Base-by-base conservation (phyloP, 2,113 vertebrate genomes). In the Ciconia boyciana region DNA sequence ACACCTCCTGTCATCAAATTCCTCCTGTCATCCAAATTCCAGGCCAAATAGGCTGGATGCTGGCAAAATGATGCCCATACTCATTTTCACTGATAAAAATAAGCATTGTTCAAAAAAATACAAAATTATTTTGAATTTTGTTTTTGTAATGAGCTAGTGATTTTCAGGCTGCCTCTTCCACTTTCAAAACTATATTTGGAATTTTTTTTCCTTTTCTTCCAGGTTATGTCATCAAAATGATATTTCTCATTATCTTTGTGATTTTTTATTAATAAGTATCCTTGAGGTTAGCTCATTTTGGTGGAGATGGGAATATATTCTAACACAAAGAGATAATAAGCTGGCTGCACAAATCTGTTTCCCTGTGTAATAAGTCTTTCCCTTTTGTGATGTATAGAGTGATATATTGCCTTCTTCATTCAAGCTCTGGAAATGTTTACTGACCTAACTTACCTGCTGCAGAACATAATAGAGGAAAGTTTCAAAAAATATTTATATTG, bases 401-500 rank as follows among this genome's bases (percentile, higher is more conserved):
- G 28, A 71, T 76, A 43, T 52, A 55, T 65, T 61, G 14, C 29
- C 32, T 9, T 71, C 44, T 74, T 60, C 75, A 77, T 83, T 57
- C 41, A 75, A 49, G 13, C 10, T 68, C 44, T 87, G 54, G 54
- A 80, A 85, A n/a, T 83, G 34, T 82, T 89, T 84, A 66, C 48
- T 87, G 43, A 71, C 32, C 44, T 86, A 62, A 70, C 54, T 66
- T 93, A 78, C 49, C 43, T 94, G 28, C 32, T 93, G 36, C 32
- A 91, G 36, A 90, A 76, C 1, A 2, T 46, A 76, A 90, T 3
- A 87, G 48, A 88, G 10, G 54, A 86, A 94, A 85, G 3, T 65
- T 91, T 51, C 3, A 64, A 76, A 90, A 96, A 90, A 57, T 86
- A 90, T 86, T 93, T 86, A 34, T 94, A 90, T 79, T 88, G 11